Evolutionary conservation across 2,113 vertebrate genomes (phyloP).

Genomic region (Suricata suricatta): DNA sequence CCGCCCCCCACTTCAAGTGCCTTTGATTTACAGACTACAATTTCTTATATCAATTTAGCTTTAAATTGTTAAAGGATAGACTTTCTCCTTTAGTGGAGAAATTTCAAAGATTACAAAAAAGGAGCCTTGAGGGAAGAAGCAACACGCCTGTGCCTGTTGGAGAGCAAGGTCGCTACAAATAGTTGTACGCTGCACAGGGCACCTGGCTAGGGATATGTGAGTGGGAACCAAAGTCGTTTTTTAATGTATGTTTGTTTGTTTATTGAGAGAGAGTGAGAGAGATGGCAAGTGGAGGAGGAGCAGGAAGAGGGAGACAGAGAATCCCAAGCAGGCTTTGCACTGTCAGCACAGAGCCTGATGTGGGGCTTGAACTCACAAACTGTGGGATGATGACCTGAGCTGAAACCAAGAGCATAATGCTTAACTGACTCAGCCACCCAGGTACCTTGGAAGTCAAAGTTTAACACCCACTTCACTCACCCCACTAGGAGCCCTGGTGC

Average conservation of each 20-base stretch:
- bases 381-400: no score
- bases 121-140: neutral
- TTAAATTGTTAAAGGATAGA: neutral
- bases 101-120: neutral
- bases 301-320: no score
- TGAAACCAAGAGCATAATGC: no score
- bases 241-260: no score
- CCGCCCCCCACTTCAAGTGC: neutral
- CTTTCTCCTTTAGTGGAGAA: neutral
- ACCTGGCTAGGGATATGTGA: rapidly evolving
- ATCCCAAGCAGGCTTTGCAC: no score
- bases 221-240: neutral
- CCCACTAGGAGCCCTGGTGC: neutral
- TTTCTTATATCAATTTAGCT: neutral
- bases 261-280: no score
- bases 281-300: no score
- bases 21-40: neutral
- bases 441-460: no score
- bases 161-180: neutral
- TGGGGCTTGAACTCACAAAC: no score
- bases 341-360: no score
- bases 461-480: neutral
- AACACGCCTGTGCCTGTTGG: neutral
- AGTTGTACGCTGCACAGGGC: rapidly evolving
- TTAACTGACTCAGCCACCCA: no score